Base-by-base conservation (phyloP, 2,888 invertebrate genomes). In the Mythimna impura region DNA sequence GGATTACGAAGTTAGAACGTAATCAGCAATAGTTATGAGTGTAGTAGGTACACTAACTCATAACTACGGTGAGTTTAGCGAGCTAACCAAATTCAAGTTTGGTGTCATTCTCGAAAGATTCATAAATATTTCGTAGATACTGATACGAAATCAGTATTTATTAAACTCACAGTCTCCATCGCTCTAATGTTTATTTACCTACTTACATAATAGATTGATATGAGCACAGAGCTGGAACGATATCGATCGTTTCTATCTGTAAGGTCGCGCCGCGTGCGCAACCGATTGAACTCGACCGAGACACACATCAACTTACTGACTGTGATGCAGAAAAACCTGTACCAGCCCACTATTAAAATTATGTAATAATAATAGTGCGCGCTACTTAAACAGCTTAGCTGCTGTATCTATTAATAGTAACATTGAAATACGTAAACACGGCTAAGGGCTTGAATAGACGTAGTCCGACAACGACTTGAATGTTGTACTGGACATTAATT, bases 251-350 rank as follows among this genome's bases (percentile, higher is more conserved):
- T 71, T 40, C 70, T 87, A 86, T 86, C 86, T 76, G 22, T 80
- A 80, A 87, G 86, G 86, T 85, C 87, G 73, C 9, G 54, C 70
- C 74, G 73, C 66, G 57, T 73, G 76, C 66, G 74, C 72, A 68
- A 66, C 60, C 55, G 73, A 69, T 72, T 68, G 66, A 60, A 63
- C 67, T 52, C 76, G 83, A 80, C 86, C 87, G 86, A 86, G 86
- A 87, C 85, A 84, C 69, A 83, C 83, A 76, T 81, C 69, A 57
- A 66, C 70, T 70, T 63, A 66, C 72, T 63, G 43, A 67, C 66
- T 67, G 52, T 50, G 82, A 78, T 78, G 76, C 80, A 74, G 77
- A 74, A 85, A 86, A 85, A 86, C 86, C 83, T 76, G 83, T 85
- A 82, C 54, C 43, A 82, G 78, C 54, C 36, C 54, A 73, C 73